Conservation (phyloP, 1,140 invertebrate species). For the Lysiphlebus fabarum region DNA sequence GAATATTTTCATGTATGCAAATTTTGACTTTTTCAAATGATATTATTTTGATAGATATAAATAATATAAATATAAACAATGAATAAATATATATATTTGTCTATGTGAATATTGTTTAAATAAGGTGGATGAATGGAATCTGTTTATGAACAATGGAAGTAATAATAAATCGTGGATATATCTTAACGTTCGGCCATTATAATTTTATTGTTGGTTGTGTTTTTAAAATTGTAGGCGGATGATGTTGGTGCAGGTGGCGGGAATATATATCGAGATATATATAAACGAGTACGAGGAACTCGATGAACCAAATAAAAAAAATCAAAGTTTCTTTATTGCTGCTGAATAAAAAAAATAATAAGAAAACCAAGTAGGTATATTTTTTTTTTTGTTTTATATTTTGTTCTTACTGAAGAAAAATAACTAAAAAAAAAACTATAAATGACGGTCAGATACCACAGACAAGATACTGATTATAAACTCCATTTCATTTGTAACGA, state of each 20-base stretch:
- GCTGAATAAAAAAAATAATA: too few relatives aligned
- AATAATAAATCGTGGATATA: conserved; percentile 50
- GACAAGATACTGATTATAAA: conserved; percentile 54
- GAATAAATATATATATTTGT: background rate
- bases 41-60: too few relatives aligned
- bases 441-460: conserved; percentile 42
- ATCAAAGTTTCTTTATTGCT: too few relatives aligned
- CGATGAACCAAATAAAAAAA: conserved; percentile 27
- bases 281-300: conserved; percentile 51
- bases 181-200: conserved; percentile 43
- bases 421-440: too few relatives aligned
- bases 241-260: conserved; percentile 43
- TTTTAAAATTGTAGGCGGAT: conserved; percentile 24
- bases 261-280: background rate
- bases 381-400: too few relatives aligned
- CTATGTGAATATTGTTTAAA: conserved; percentile 8
- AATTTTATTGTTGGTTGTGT: conserved; percentile 53
- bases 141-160: conserved; percentile 45
- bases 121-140: too few relatives aligned
- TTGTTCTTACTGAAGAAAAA: too few relatives aligned
- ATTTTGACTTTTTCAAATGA: too few relatives aligned
- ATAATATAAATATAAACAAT: background rate
- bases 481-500: conserved; percentile 57
- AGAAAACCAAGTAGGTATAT: too few relatives aligned
- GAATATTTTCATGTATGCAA: too few relatives aligned